These are phyloP conservation scores for Orestias chungarensis DNA, from an alignment of 2,797 vertebrate genomes.

Conservation along the genomic window DNA sequence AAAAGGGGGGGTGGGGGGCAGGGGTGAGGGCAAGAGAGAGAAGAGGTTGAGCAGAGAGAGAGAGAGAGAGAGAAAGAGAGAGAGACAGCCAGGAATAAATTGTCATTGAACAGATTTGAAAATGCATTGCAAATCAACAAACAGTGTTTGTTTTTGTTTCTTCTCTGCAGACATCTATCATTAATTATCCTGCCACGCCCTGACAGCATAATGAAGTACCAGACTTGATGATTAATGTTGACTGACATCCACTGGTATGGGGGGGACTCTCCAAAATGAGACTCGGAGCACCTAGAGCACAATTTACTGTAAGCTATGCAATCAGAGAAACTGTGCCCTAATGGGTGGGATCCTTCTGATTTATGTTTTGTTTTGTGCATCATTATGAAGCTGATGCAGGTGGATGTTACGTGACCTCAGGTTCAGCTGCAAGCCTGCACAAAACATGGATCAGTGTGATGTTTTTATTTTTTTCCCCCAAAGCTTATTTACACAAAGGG, in stretches of 20 bases:
- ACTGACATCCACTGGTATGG: constrained; percentile 31
- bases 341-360: constrained; percentile 32
- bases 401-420: constrained; percentile 25
- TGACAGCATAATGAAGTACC: constrained; percentile 54
- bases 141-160: constrained; percentile 54
- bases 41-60: not conserved
- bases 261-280: constrained; percentile 15
- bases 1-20: constrained; percentile 16
- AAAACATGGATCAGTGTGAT: constrained; percentile 41
- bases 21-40: too few relatives aligned
- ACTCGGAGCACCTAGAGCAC: constrained; percentile 32
- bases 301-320: constrained; percentile 29
- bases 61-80: constrained; percentile 8
- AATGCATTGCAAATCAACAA: constrained; percentile 26
- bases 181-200: constrained; percentile 56
- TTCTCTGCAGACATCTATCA: constrained; percentile 46
- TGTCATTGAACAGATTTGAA: constrained; percentile 47
- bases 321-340: constrained; percentile 47
- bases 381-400: constrained; percentile 29
- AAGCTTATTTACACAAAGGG: constrained; percentile 54
- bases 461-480: constrained; percentile 26
- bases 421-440: constrained; percentile 46
- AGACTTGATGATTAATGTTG: constrained; percentile 29
- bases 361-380: constrained; percentile 48
- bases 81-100: constrained; percentile 24